Base-by-base conservation (phyloP, 2,888 invertebrate genomes). In the Xestia sexstrigata region DNA sequence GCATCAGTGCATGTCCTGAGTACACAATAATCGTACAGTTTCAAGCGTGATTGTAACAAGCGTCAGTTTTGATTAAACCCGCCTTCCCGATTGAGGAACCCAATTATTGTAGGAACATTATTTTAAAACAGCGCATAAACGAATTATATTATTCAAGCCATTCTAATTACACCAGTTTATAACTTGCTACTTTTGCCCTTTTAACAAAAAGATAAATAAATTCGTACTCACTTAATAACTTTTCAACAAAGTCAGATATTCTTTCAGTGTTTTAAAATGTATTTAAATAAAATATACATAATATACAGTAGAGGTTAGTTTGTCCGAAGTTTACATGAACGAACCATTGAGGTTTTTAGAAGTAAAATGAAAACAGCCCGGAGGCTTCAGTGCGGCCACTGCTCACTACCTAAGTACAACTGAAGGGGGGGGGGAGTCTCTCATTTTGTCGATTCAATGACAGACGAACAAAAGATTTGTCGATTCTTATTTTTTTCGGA, bases 101-200 rank as follows among this genome's bases (percentile, higher is more conserved):
- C 17, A 13, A n/a, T 13, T n/a, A 35, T 35, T n/a, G 49, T 23
- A 15, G 23, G 13, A 42, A n/a, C 30, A 52, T 70, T 73, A 26
- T 26, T 72, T 47, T 17, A 52, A 72, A 70, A 72, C 23, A 39
- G 70, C n/a, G 42, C 65, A 5, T n/a, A 42, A 65, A 15, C 7
- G 1, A 39, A 23, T 39, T 62, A 13, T 39, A 63, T 39, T 39
- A 63, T 39, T 20, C 63, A 35, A 49, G 6, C 49, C 35, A 68
- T 68, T 35, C 17, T 70, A 39, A 42, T 62, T 30, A 63, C 30
- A n/a, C 47, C 65, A 47, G 17, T 35, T 45, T 9, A 8, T 62
- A 30, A 62, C 9, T n/a, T 3, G 30, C 26, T 23, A 30, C 55
- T n/a, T 39, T 52, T 55, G 17, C 26, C 17, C 39, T 26, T 70